These are phyloP conservation scores for Ochlodes sylvanus DNA, from an alignment of 2,888 invertebrate genomes.

Conservation along the genomic window DNA sequence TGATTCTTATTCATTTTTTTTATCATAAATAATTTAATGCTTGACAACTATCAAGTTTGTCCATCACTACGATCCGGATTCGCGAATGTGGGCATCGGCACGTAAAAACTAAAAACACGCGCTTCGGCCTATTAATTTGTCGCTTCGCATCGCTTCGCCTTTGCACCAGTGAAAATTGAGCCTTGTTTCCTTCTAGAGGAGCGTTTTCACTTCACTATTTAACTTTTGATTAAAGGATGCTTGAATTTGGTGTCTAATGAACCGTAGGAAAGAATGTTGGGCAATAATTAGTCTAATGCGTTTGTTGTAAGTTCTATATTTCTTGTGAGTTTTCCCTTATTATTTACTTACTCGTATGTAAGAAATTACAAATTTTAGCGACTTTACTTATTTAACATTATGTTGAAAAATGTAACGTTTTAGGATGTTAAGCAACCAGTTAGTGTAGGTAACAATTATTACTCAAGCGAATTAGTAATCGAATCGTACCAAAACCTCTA, in stretches of 20 bases:
- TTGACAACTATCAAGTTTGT: too few species aligned
- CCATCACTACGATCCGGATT: too few species aligned
- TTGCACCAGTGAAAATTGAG: too few species aligned
- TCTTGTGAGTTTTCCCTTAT: conserved; percentile 6
- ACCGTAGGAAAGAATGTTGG: conserved; percentile 38
- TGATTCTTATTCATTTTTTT: too few species aligned
- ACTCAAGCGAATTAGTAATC: not conserved
- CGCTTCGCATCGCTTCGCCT: too few species aligned
- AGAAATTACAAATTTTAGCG: not conserved
- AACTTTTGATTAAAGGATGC: conserved; percentile 26
- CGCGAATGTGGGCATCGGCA: too few species aligned
- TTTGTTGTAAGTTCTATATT: conserved; percentile 20
- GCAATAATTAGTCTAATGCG: conserved; percentile 39
- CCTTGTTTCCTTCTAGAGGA: conserved; percentile 54
- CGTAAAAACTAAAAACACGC: too few species aligned
- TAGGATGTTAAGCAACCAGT: not conserved
- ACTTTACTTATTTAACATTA: not conserved
- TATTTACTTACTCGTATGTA: not conserved
- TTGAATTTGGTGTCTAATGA: conserved; percentile 29
- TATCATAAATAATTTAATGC: too few species aligned
- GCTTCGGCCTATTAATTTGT: too few species aligned
- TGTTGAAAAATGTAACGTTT: not conserved
- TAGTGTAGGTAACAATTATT: not conserved
- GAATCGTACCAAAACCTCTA: not conserved
- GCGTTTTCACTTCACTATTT: conserved; percentile 35